Percentiles rank a stretch among this genome's conserved stretches.
These are phyloP conservation scores for Siniperca obscura DNA, from an alignment of 2,797 vertebrate genomes.

Conservation along the genomic window DNA sequence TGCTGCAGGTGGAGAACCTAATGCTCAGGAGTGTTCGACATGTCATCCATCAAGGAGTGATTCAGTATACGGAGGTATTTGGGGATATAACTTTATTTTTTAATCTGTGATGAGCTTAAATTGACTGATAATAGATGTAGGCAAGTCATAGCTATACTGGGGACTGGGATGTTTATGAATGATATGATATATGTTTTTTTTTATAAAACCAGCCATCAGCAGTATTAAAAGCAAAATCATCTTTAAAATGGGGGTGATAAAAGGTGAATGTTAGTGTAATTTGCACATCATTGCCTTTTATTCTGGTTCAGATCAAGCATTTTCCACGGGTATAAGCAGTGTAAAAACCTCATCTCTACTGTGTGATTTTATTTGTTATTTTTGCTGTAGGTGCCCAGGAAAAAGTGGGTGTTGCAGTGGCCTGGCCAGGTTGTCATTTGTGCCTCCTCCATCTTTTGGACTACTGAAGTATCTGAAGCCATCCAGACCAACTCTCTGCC, in stretches of 20 bases:
- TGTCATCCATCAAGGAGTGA: constrained; percentile 87
- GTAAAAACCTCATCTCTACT: constrained; percentile 1
- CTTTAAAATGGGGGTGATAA: background rate
- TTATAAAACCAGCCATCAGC: background rate
- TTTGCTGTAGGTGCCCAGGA: constrained; percentile 86
- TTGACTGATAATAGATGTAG: background rate
- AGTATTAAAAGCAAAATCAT: background rate
- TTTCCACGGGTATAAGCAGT: constrained; percentile 4
- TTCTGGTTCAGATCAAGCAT: background rate
- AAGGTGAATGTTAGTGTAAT: background rate
- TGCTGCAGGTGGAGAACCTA: constrained; percentile 90
- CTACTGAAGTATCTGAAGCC: constrained; percentile 90
- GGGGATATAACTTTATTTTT: background rate
- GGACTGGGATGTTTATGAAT: background rate
- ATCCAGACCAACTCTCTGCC: constrained; percentile 84
- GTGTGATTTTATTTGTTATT: constrained; percentile 1
- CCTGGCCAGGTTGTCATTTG: constrained; percentile 96
- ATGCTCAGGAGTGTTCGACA: constrained; percentile 90
- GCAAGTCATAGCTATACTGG: background rate
- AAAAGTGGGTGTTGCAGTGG: constrained; percentile 94
- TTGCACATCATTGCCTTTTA: background rate
- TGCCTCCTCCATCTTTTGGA: constrained; percentile 95
- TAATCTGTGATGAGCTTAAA: background rate
- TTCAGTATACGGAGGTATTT: constrained; percentile 87
- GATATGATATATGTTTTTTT: background rate